Base-by-base conservation (phyloP, 1,140 invertebrate genomes). In the Diachasma alloeum region DNA sequence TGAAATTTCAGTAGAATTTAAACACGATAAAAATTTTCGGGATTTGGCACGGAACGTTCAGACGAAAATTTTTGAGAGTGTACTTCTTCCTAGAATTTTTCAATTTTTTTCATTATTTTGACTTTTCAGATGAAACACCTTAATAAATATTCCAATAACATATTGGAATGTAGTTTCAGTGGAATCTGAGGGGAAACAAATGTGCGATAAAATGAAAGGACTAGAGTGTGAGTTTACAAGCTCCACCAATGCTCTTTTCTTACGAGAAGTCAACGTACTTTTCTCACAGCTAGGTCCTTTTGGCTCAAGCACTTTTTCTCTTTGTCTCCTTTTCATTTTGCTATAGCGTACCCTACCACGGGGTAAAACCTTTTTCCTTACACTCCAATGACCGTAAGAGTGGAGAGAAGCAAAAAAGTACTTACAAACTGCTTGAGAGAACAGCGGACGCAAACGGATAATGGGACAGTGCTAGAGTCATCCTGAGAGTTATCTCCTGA, bases 351-450 rank as follows among this genome's bases (percentile, higher is more conserved):
- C 39, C n/a, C n/a, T 63, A 19, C 24, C 59, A 26, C 19, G 22
- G 22, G 3, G 22, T 53, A 53, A 63, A 24, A n/a, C 15, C 24
- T 63, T 63, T 63, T 63, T 63, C 59, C 22, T 63, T 74, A 39
- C 72, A 67, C 72, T 74, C 72, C 31, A 74, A 74, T 74, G 39
- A 37, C 56, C 72, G 26, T 67, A n/a, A 69, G 67, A 66, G 37
- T 11, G 36, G 68, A 79, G 48, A 59, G 10, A 53, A 74, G 66
- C 53, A 80, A 79, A 81, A 74, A 83, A 81, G 75, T 75, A 78
- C 74, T 83, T 82, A 74, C 67, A 59, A 80, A 81, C 73, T 74
- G 73, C 59, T 63, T 31, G 26, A 74, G 39, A 72, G 67, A 72
- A 71, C 72, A 77, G 39, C 39, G 76, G 46, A 81, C 77, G 78